A percentile compares a stretch with the other conserved stretches of the same genome.
Conservation (phyloP, 2,888 invertebrate species). For the Apamea sordens region DNA sequence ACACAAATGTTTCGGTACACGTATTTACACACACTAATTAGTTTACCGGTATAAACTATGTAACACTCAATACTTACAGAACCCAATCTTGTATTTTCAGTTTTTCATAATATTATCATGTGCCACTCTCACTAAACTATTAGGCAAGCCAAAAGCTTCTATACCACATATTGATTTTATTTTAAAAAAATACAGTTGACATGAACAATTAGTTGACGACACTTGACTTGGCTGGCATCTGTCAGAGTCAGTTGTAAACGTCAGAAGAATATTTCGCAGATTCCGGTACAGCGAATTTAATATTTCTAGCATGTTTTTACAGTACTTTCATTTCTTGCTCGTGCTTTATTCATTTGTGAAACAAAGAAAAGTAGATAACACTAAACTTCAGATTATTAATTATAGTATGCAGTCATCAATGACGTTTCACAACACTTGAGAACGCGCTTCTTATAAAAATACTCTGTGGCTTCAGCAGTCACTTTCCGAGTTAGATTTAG, state of each 20-base stretch:
- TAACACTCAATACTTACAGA: not conserved
- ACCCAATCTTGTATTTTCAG: not conserved
- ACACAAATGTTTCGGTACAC: not conserved
- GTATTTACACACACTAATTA: not conserved
- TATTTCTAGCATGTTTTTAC: constrained; percentile 40
- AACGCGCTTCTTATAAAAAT: constrained; percentile 10
- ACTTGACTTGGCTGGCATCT: not conserved
- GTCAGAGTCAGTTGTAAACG: constrained; percentile 6
- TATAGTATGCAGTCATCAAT: constrained; percentile 26
- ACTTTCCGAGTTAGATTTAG: constrained; percentile 56
- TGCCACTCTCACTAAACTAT: not conserved
- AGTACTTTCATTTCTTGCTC: not conserved
- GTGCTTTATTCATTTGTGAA: not conserved
- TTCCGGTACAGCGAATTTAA: not conserved
- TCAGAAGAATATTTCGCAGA: not conserved
- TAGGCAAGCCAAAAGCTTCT: not conserved
- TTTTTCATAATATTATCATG: not conserved
- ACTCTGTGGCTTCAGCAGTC: not conserved
- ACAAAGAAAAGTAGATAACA: constrained; percentile 40
- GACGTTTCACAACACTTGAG: constrained; percentile 38
- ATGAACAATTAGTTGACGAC: not conserved
- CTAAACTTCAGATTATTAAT: not conserved
- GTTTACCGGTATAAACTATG: no score
- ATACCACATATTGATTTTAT: not conserved
- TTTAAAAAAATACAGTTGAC: not conserved